Evolutionary conservation across 2,113 vertebrate genomes (phyloP), one percentile per base, ranked within the genome.

Genomic region (Atherinomorus stipes): DNA sequence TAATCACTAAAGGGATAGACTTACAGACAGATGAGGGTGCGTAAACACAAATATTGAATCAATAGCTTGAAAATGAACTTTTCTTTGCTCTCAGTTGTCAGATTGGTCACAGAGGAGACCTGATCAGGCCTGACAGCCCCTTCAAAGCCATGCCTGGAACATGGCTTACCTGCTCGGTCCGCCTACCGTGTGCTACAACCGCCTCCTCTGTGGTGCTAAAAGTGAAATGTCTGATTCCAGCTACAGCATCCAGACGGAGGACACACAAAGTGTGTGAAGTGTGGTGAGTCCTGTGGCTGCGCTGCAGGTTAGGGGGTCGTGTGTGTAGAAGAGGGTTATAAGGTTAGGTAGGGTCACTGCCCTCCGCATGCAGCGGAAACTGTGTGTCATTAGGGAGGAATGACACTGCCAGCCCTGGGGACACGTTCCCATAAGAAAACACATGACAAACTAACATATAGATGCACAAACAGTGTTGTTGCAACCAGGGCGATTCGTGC

Each of bases 291-390:
- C 34, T 70, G 68, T 11, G 25, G 75, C 81, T 56, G 68, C 76
- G 68, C 67, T 78, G 71, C 76, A 80, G 80, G 81, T 88, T 78
- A 56, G 69, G 63, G 58, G 85, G 82, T 85, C 62, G 16, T 66
- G 59, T 66, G 64, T 89, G 72, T 89, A 63, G 70, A 83, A 78
- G 70, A 81, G 79, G 89, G 88, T 81, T 80, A 89, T 40, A 56
- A 80, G 89, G 90, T 89, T 58, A 90, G 67, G 84, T 74, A 71
- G 86, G 90, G 91, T 92, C 91, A 81, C 58, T 50, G 22, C 69
- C 74, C 87, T 87, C 83, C 87, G 90, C 86, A 89, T 91, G 88
- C 83, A 76, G 85, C 75, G 85, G 91, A 92, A 92, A 87, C 82
- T 26, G 72, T 66, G 85, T 85, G 89, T 92, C 87, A 91, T 91